Conservation (phyloP, 2,797 vertebrate genomes). For the Hemibagrus guttatus region DNA sequence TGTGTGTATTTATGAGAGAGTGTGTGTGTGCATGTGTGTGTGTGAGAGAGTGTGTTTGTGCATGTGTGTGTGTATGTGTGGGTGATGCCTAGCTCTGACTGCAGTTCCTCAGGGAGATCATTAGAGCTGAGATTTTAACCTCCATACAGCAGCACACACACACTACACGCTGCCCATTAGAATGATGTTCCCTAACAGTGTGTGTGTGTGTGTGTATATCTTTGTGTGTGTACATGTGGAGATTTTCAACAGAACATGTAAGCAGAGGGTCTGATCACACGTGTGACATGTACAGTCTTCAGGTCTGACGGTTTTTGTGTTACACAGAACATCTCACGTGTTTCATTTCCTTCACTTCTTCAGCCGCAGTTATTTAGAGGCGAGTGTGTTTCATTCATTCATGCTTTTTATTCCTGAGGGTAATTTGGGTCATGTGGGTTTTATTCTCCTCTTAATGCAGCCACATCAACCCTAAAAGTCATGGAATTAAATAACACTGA, state of each 20-base stretch:
- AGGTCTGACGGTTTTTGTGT: neutral
- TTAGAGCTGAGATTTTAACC: constrained; percentile 53
- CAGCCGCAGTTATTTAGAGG: neutral
- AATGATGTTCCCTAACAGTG: constrained; percentile 1
- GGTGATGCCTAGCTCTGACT: constrained; percentile 26
- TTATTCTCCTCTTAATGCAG: neutral
- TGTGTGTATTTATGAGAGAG: too few species aligned
- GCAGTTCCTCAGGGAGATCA: constrained; percentile 54
- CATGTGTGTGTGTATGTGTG: neutral
- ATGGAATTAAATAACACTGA: neutral
- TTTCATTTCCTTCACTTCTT: neutral
- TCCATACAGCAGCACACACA: constrained; percentile 33
- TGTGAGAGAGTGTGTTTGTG: too few species aligned
- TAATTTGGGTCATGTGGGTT: constrained; percentile 14
- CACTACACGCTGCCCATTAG: constrained; percentile 23
- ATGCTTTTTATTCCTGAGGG: neutral
- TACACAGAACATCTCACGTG: constrained; percentile 21
- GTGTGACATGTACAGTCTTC: neutral
- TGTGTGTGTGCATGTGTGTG: too few species aligned
- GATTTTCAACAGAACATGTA: neutral
- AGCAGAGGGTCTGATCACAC: neutral
- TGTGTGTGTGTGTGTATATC: constrained; percentile 19
- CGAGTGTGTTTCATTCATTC: neutral
- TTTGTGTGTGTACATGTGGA: constrained; percentile 20
- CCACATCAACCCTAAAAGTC: neutral